Evolutionary conservation across 2,888 invertebrate species (phyloP).

Genomic region (Euspilapteryx auroguttella): DNA sequence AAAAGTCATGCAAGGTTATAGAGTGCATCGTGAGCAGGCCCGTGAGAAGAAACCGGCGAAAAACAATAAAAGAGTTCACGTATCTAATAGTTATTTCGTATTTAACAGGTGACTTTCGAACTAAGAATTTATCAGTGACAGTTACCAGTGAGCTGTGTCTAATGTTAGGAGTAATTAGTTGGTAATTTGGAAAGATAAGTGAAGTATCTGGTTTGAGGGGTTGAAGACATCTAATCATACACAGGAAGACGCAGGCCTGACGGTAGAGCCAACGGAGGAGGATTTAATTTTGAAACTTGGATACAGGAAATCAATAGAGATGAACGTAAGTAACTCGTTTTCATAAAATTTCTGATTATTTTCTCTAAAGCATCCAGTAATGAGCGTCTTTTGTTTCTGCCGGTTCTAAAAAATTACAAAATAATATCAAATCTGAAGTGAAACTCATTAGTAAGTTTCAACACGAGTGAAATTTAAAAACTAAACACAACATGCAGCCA

Average conservation of each 20-base stretch:
- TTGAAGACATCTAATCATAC: too few species aligned
- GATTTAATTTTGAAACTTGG: slow-evolving; percentile 9
- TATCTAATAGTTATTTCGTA: slow-evolving; percentile 6
- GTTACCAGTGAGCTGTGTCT: slow-evolving; percentile 9
- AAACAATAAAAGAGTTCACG: slow-evolving; percentile 3
- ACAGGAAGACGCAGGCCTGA: too few species aligned
- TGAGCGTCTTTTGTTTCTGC: too few species aligned
- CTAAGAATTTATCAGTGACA: slow-evolving; percentile 9
- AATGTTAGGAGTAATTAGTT: slow-evolving; percentile 9
- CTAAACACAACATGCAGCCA: too few species aligned
- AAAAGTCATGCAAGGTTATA: slow-evolving; percentile 2
- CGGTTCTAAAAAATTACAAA: too few species aligned
- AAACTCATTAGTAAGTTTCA: too few species aligned
- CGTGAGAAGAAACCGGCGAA: slow-evolving; percentile 11
- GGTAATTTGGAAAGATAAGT: slow-evolving; percentile 7
- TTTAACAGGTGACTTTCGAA: slow-evolving; percentile 13
- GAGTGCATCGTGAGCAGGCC: slow-evolving; percentile 11
- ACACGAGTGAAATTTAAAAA: too few species aligned
- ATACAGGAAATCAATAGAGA: slow-evolving; percentile 24
- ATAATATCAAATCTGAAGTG: too few species aligned
- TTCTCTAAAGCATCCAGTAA: too few species aligned
- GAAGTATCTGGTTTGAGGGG: slow-evolving; percentile 8
- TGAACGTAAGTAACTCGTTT: slow-evolving; percentile 30
- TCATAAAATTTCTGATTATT: too few species aligned
- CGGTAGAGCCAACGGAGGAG: too few species aligned